Evolutionary conservation across 2,888 invertebrate species (phyloP).

Genomic region (Coremacera marginata): DNA sequence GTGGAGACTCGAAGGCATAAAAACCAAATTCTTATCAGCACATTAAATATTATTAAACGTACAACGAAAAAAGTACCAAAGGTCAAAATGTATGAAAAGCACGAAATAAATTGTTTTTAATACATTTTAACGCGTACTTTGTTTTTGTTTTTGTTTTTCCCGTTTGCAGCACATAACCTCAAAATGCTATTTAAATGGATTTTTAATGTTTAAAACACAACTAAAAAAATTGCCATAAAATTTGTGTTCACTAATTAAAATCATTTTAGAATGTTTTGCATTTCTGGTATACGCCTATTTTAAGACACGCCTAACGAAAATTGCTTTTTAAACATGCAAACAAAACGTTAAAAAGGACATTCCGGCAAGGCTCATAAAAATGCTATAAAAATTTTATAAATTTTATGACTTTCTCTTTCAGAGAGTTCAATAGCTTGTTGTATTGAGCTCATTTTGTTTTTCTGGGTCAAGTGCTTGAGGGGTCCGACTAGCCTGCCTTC

Average conservation of each 20-base stretch:
- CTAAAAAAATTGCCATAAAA: background rate
- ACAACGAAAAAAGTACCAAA: background rate
- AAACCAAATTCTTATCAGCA: conserved; percentile 5
- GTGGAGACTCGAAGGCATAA: too few relatives aligned
- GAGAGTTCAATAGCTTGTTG: conserved; percentile 34
- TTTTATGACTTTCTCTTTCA: conserved; percentile 43
- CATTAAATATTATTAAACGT: conserved; percentile 10
- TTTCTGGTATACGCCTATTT: background rate
- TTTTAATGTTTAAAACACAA: background rate
- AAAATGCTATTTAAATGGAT: background rate
- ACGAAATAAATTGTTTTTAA: background rate
- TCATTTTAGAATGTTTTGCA: background rate
- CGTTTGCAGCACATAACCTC: background rate
- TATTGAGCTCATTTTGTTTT: background rate
- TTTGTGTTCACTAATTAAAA: background rate
- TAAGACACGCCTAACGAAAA: conserved; percentile 3
- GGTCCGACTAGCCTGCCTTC: background rate
- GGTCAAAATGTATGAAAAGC: background rate
- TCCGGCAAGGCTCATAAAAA: conserved; percentile 60
- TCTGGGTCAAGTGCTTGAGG: conserved; percentile 4
- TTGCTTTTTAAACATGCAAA: conserved; percentile 49
- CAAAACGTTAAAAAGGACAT: conserved; percentile 60
- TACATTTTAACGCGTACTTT: background rate
- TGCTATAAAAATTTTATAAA: conserved; percentile 55
- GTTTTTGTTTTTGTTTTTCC: background rate